Percentiles rank a stretch among this genome's conserved stretches.
Evolutionary conservation across 2,797 vertebrate genomes (phyloP).

Genomic region (Rhinoraja longicauda): DNA sequence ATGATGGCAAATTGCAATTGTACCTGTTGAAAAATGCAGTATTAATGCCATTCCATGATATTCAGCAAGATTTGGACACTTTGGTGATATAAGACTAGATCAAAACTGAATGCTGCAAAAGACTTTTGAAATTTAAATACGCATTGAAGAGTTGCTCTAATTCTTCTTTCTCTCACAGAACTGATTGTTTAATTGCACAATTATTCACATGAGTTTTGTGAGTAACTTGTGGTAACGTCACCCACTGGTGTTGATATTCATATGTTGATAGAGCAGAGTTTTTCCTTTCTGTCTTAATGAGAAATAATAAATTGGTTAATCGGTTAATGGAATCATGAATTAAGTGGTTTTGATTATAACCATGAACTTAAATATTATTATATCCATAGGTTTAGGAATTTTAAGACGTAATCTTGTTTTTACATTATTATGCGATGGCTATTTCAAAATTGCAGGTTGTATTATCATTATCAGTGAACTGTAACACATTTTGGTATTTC

Average conservation of each 20-base stretch:
- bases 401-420: neutral
- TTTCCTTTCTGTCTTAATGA: neutral
- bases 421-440: neutral
- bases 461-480: neutral
- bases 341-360: neutral
- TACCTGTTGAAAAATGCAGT: neutral
- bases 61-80: neutral
- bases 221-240: neutral
- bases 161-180: neutral
- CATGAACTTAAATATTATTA: neutral
- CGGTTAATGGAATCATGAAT: neutral
- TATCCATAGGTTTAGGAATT: neutral
- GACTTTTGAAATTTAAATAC: neutral
- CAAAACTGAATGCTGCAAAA: neutral
- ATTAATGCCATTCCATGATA: neutral
- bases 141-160: neutral
- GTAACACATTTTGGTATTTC: neutral
- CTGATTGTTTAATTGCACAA: neutral
- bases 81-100: neutral
- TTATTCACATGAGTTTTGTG: neutral
- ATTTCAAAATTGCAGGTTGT: neutral
- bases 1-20: neutral
- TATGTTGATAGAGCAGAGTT: neutral
- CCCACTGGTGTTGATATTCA: neutral
- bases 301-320: neutral